These are phyloP conservation scores for Prionace glauca DNA, from an alignment of 2,797 vertebrate genomes.

Conservation along the genomic window DNA sequence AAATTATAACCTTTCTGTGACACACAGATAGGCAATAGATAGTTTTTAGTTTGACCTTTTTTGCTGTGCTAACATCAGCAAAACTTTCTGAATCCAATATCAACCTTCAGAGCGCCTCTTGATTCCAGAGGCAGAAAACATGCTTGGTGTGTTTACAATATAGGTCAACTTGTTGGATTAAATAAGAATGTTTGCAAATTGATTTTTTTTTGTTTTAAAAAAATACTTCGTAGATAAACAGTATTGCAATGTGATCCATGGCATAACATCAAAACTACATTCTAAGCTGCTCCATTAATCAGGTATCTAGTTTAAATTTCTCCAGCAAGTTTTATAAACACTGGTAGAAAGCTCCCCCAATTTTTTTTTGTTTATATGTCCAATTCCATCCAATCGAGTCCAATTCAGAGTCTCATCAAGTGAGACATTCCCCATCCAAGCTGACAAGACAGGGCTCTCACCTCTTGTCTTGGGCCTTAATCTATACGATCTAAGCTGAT, in stretches of 20 bases:
- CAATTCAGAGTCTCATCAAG: too few relatives aligned
- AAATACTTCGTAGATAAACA: not conserved
- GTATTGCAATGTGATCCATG: not conserved
- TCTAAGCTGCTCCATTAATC: not conserved
- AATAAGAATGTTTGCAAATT: slow-evolving; percentile 7
- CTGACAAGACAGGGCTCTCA: too few relatives aligned
- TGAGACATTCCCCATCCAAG: too few relatives aligned
- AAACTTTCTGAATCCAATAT: not conserved
- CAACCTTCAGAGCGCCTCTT: not conserved
- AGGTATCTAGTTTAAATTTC: slow-evolving; percentile 17
- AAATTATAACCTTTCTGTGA: slow-evolving; percentile 20
- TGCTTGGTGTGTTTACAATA: not conserved
- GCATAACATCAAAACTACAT: not conserved
- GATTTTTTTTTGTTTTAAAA: not conserved
- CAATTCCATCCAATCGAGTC: too few relatives aligned
- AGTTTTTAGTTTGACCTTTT: not conserved
- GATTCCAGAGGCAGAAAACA: slow-evolving; percentile 5
- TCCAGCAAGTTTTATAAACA: not conserved
- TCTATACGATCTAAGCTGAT: too few relatives aligned
- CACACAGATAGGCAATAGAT: not conserved
- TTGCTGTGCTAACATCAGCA: not conserved
- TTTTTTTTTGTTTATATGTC: not conserved
- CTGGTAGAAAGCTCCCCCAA: not conserved
- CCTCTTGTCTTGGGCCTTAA: too few relatives aligned
- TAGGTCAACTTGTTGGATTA: not conserved